A percentile compares a stretch with the other conserved stretches of the same genome.
These are phyloP conservation scores for Apostichopus parvimensis DNA, from an alignment of 35 echinoderm and acorn worm genomes.

Conservation along the genomic window DNA sequence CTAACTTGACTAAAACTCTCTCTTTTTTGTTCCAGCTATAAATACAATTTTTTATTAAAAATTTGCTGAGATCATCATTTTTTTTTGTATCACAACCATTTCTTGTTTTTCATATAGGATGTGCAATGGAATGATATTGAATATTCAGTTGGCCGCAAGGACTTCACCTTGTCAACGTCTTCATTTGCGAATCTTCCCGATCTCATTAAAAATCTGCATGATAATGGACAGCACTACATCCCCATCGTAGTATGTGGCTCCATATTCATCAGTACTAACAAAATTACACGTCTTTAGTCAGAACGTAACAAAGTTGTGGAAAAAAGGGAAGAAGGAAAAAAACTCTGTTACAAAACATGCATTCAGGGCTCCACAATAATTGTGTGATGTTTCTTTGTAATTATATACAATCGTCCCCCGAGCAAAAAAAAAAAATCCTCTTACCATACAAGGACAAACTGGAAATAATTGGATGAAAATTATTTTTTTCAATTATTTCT, in stretches of 20 bases:
- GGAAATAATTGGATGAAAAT: too few relatives aligned
- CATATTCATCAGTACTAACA: slow-evolving; percentile 45
- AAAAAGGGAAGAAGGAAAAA: background rate
- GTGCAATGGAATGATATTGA: slow-evolving; percentile 98
- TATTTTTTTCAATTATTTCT: too few relatives aligned
- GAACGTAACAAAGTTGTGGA: background rate
- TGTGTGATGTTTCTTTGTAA: too few relatives aligned
- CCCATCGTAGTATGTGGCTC: slow-evolving; percentile 80
- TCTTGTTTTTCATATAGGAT: slow-evolving; percentile 66
- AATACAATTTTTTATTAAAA: too few relatives aligned
- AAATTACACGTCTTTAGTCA: background rate
- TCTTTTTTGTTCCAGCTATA: too few relatives aligned
- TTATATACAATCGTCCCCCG: too few relatives aligned
- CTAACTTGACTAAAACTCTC: too few relatives aligned
- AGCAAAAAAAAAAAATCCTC: too few relatives aligned
- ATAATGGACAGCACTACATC: slow-evolving; percentile 76
- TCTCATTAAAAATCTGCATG: slow-evolving; percentile 67
- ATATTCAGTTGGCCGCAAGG: slow-evolving; percentile 69
- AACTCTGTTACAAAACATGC: background rate
- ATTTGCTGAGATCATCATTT: too few relatives aligned
- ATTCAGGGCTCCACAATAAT: too few relatives aligned
- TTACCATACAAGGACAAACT: too few relatives aligned
- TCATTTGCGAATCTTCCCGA: slow-evolving; percentile 67
- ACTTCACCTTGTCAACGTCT: slow-evolving; percentile 75
- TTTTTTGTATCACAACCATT: background rate